These are phyloP conservation scores for Himalopsyche phryganea DNA, from an alignment of 1,140 invertebrate species.

Conservation along the genomic window DNA sequence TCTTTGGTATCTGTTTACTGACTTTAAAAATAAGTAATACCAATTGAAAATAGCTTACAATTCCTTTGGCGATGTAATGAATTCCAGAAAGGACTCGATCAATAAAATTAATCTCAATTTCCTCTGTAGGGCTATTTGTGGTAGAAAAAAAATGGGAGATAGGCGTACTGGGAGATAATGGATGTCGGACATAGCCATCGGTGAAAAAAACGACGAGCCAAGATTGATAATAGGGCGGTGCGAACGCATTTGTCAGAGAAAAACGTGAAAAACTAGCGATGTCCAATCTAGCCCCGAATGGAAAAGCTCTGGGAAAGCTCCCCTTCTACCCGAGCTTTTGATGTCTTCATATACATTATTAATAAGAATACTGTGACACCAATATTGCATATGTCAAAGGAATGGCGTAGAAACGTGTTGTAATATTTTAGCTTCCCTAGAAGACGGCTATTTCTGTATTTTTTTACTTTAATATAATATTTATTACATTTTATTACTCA, in stretches of 20 bases:
- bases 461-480: no score
- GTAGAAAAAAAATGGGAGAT: not conserved
- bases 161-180: slow-evolving; percentile 15
- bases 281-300: slow-evolving; percentile 1
- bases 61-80: no score
- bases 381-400: no score
- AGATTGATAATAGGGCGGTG: slow-evolving; percentile 30
- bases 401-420: no score
- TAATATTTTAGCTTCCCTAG: no score
- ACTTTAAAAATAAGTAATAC: no score
- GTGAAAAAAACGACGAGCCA: slow-evolving; percentile 11
- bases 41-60: no score
- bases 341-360: slow-evolving; percentile 19
- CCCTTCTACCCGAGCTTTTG: not conserved
- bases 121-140: not conserved
- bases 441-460: no score
- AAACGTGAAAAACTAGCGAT: slow-evolving; percentile 28
- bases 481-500: no score
- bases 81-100: not conserved
- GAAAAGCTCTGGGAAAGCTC: no score
- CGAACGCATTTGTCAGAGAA: slow-evolving; percentile 27
- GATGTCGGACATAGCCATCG: slow-evolving; percentile 30
- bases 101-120: slow-evolving; percentile 22
- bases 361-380: slow-evolving; percentile 4
- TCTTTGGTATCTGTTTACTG: not conserved